Conservation (phyloP, 2,797 vertebrate species). For the Lophius americanus region DNA sequence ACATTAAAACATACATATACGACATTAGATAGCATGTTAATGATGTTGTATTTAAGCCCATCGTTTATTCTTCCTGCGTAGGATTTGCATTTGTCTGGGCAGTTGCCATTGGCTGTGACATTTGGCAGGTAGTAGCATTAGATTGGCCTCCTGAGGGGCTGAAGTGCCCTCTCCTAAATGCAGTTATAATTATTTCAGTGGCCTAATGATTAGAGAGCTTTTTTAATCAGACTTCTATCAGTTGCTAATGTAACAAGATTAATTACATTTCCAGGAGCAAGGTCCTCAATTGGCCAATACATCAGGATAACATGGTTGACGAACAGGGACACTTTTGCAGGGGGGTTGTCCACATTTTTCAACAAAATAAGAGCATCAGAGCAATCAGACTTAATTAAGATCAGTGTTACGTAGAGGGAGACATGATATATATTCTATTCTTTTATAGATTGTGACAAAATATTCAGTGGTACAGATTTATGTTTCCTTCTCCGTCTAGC, state of each 20-base stretch:
- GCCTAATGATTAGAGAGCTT: conserved; percentile 71
- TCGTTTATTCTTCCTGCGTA: conserved; percentile 13
- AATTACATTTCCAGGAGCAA: conserved; percentile 58
- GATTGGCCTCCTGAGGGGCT: conserved; percentile 60
- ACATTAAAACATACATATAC: conserved; percentile 7
- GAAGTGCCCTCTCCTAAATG: conserved; percentile 46
- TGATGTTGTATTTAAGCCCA: conserved; percentile 15
- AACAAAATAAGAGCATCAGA: conserved; percentile 13
- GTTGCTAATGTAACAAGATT: conserved; percentile 69
- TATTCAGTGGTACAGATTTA: not conserved
- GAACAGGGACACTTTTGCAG: conserved; percentile 19
- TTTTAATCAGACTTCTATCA: conserved; percentile 78
- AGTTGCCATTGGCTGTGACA: conserved; percentile 63
- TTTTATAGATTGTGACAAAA: not conserved
- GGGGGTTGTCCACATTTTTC: conserved; percentile 24
- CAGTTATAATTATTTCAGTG: conserved; percentile 67
- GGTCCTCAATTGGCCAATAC: conserved; percentile 41
- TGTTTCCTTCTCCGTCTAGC: conserved; percentile 1
- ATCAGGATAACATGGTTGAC: conserved; percentile 54
- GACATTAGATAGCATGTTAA: conserved; percentile 12
- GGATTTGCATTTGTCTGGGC: conserved; percentile 47
- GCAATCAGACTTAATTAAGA: conserved; percentile 11
- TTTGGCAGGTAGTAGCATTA: conserved; percentile 56
- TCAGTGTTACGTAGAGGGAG: not conserved
- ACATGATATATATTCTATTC: not conserved